Percentiles rank a stretch among this genome's conserved stretches.
These are phyloP conservation scores for Eudemis profundana DNA, from an alignment of 2,888 invertebrate genomes.

Conservation along the genomic window DNA sequence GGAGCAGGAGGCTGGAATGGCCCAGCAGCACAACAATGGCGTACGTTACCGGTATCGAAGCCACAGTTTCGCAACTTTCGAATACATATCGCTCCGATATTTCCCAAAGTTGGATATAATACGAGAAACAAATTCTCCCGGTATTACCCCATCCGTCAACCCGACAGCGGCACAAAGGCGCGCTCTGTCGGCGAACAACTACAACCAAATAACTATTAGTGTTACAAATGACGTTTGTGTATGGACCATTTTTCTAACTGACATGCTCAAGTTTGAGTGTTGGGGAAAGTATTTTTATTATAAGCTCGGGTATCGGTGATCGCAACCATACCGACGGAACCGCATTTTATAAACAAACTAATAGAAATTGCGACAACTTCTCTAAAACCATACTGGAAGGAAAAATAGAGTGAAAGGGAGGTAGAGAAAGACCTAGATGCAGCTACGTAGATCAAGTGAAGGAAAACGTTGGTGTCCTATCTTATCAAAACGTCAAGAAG, in stretches of 20 bases:
- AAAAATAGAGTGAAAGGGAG: too few relatives aligned
- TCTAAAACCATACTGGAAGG: too few relatives aligned
- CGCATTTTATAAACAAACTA: too few relatives aligned
- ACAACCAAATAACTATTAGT: conserved; percentile 56
- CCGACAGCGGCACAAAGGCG: conserved; percentile 44
- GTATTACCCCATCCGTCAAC: conserved; percentile 38
- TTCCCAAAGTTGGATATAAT: conserved; percentile 16
- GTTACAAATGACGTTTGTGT: conserved; percentile 62
- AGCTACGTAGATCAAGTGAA: too few relatives aligned
- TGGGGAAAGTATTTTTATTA: background rate
- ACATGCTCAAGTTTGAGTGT: conserved; percentile 42
- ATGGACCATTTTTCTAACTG: conserved; percentile 53
- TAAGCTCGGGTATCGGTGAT: background rate
- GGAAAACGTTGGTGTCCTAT: too few relatives aligned
- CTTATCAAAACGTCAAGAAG: too few relatives aligned
- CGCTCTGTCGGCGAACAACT: conserved; percentile 41
- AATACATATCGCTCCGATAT: background rate
- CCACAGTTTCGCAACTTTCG: background rate
- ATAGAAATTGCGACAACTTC: too few relatives aligned
- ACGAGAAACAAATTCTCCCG: conserved; percentile 21
- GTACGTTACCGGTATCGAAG: too few relatives aligned
- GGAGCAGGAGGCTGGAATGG: too few relatives aligned
- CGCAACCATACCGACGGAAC: too few relatives aligned
- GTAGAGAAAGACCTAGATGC: too few relatives aligned
- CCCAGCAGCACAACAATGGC: too few relatives aligned